Evolutionary conservation across 1,140 invertebrate genomes (phyloP).

Genomic region (Drosophila parabipectinata): DNA sequence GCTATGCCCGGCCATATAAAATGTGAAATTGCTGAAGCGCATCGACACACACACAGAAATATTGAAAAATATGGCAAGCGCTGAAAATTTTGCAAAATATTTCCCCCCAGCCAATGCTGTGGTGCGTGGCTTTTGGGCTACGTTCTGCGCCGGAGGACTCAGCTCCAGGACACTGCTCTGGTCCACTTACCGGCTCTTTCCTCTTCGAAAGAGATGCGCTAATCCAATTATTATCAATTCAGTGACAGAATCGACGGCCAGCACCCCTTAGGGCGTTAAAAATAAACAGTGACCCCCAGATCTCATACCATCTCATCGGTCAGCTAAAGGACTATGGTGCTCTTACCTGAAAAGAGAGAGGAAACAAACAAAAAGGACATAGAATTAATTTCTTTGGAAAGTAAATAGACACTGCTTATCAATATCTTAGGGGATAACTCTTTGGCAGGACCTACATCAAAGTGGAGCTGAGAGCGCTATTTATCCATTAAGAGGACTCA

Average conservation of each 20-base stretch:
- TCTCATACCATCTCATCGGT: background rate
- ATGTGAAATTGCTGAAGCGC: conserved; percentile 73
- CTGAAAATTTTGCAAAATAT: conserved; percentile 71
- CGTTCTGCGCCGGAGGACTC: conserved; percentile 54
- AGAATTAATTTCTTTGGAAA: background rate
- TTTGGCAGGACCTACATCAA: conserved; percentile 63
- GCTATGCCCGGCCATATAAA: conserved; percentile 66
- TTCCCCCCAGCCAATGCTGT: conserved; percentile 42
- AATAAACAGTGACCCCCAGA: conserved; percentile 49
- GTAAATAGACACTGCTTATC: conserved; percentile 18
- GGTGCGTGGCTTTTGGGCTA: conserved; percentile 71
- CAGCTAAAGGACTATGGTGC: conserved; percentile 36
- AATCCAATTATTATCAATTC: conserved; percentile 84
- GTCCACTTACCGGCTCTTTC: conserved; percentile 21
- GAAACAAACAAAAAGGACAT: conserved; percentile 30
- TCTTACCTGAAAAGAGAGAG: conserved; percentile 63
- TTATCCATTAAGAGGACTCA: conserved; percentile 57
- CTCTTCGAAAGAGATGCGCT: conserved; percentile 60
- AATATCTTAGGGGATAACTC: conserved; percentile 45
- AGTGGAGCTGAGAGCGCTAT: conserved; percentile 37
- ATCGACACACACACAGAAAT: conserved; percentile 46
- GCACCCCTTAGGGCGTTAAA: conserved; percentile 53
- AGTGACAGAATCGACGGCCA: conserved; percentile 59
- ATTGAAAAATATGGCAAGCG: conserved; percentile 62
- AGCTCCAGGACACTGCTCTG: background rate